A percentile compares a stretch with the other conserved stretches of the same genome.
These are phyloP conservation scores for Mantis religiosa DNA, from an alignment of 2,888 invertebrate genomes.

Conservation along the genomic window DNA sequence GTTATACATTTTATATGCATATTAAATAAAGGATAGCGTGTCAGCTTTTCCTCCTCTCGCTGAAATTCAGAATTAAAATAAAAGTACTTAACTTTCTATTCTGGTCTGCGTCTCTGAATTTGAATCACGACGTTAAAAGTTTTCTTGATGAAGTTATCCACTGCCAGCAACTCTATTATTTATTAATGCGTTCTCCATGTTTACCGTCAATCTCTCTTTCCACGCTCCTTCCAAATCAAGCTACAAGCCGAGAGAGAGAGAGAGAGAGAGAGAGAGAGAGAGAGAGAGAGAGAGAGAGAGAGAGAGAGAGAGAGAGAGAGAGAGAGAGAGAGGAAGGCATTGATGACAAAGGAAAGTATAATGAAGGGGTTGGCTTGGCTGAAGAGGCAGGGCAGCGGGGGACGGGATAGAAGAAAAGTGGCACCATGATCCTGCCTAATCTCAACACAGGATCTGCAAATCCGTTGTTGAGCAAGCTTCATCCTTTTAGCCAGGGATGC, in stretches of 20 bases:
- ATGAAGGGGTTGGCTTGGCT: background rate
- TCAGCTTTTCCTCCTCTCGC: background rate
- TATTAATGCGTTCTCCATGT: slow-evolving; percentile 14
- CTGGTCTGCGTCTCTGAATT: background rate
- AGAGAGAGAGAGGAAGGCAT: background rate
- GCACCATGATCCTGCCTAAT: background rate
- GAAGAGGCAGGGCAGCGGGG: background rate
- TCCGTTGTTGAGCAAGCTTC: background rate
- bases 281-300: background rate
- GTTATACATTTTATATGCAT: background rate
- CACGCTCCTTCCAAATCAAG: background rate
- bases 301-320: background rate
- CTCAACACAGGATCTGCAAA: background rate
- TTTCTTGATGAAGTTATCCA: slow-evolving; percentile 8
- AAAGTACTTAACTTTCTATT: background rate
- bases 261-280: background rate
- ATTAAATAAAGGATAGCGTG: background rate
- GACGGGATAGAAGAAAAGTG: background rate
- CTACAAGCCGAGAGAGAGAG: background rate
- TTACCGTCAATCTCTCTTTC: slow-evolving; percentile 11
- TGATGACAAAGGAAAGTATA: slow-evolving; percentile 12
- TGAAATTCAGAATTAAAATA: background rate
- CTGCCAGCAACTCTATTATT: background rate
- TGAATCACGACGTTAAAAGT: slow-evolving; percentile 8
- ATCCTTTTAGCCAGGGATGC: background rate